A percentile compares a stretch with the other conserved stretches of the same genome.
These are phyloP conservation scores for Clarias fuscus DNA, from an alignment of 2,797 vertebrate genomes.

Conservation along the genomic window DNA sequence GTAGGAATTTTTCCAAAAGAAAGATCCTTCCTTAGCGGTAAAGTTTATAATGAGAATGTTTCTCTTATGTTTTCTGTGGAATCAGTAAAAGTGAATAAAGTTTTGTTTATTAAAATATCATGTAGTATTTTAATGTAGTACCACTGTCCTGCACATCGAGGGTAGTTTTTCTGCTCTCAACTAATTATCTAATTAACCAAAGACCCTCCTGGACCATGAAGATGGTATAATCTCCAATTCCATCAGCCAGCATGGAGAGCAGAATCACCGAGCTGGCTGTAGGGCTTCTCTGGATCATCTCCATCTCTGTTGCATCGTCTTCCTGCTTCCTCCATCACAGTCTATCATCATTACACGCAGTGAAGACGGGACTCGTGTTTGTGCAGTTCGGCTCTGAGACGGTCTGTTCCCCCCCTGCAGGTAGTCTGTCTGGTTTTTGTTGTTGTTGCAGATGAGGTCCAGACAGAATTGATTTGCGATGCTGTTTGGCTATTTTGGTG, in stretches of 20 bases:
- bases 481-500: not conserved
- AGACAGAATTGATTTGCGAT: conserved; percentile 33
- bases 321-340: not conserved
- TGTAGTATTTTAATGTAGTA: not conserved
- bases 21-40: not conserved
- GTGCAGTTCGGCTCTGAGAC: conserved; percentile 34
- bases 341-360: conserved; percentile 20
- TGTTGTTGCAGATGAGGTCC: conserved; percentile 25
- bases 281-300: not conserved
- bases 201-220: not conserved
- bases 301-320: not conserved
- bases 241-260: not conserved
- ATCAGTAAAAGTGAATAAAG: no score
- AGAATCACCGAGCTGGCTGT: no score
- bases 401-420: conserved; percentile 10
- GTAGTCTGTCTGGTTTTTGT: conserved; percentile 8
- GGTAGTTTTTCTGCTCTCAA: not conserved
- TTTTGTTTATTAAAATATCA: no score
- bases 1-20: not conserved
- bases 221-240: no score
- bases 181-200: not conserved
- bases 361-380: not conserved
- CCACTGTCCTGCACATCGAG: not conserved
- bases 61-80: not conserved
- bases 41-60: not conserved